Percentiles rank a stretch among this genome's conserved stretches.
phyloP scores from a whole-genome alignment of 2,888 invertebrate genomes.

The Onchidella celtica region DNA sequence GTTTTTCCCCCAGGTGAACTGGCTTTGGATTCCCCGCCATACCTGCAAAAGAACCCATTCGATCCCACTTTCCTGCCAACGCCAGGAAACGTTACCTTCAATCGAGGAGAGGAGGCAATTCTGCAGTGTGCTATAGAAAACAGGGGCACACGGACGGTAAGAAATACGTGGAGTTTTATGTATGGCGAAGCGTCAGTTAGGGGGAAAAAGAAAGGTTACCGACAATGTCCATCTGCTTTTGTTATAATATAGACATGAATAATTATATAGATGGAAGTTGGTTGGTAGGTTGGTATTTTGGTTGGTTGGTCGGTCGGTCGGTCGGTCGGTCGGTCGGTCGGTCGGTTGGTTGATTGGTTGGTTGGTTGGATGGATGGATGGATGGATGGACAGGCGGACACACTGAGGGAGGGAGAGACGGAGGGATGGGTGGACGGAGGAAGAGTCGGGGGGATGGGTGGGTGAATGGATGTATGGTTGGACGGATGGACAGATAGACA shows the following conservation, averaged over 20 bases:
- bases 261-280: background rate
- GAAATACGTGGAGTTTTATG: background rate
- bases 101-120: conserved; percentile 60
- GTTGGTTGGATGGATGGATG: no score
- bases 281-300: background rate
- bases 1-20: conserved; percentile 12
- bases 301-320: background rate
- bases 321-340: background rate
- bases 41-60: conserved; percentile 47
- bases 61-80: conserved; percentile 56
- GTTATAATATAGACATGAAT: background rate
- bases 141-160: conserved; percentile 66
- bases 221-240: background rate
- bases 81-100: conserved; percentile 60
- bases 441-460: no score
- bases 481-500: no score
- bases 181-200: no score
- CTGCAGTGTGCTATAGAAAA: conserved; percentile 63
- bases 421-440: no score
- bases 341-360: no score
- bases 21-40: background rate
- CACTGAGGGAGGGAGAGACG: no score
- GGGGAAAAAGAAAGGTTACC: no score
- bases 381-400: no score
- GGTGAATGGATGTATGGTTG: no score